Evolutionary conservation across 2,113 vertebrate species (phyloP).

Genomic region (Mobula hypostoma): DNA sequence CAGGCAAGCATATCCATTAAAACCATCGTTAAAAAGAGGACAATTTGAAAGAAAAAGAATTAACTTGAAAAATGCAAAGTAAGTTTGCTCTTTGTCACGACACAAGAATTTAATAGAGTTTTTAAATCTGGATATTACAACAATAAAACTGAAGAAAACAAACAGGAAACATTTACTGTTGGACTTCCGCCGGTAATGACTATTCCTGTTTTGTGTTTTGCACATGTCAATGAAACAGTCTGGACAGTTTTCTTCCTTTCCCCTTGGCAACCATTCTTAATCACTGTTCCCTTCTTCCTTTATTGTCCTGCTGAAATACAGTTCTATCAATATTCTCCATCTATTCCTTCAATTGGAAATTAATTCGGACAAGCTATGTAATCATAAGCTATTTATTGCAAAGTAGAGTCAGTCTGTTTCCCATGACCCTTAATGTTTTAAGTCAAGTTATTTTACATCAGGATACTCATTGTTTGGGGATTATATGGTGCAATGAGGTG

Average conservation of each 20-base stretch:
- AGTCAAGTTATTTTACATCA: background rate
- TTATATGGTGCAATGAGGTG: too few species aligned
- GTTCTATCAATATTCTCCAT: background rate
- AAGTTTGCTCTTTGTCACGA: background rate
- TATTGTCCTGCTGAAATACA: background rate
- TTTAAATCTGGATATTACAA: background rate
- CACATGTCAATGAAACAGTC: too few species aligned
- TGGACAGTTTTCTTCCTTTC: too few species aligned
- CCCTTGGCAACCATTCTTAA: background rate
- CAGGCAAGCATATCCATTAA: background rate
- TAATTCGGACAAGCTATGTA: background rate
- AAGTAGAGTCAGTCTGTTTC: background rate
- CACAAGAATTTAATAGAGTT: background rate
- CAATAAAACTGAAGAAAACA: background rate
- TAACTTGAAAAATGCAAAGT: background rate
- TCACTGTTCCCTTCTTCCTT: background rate
- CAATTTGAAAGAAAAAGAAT: background rate
- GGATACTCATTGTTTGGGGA: background rate
- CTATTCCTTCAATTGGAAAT: background rate
- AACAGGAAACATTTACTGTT: background rate
- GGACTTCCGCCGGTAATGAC: background rate
- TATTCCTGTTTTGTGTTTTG: background rate
- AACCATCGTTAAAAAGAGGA: background rate
- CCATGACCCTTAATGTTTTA: background rate
- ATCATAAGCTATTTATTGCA: background rate